Percentiles rank a stretch among this genome's conserved stretches.
Conservation (phyloP, 2,113 vertebrate genomes). For the Alces alces region DNA sequence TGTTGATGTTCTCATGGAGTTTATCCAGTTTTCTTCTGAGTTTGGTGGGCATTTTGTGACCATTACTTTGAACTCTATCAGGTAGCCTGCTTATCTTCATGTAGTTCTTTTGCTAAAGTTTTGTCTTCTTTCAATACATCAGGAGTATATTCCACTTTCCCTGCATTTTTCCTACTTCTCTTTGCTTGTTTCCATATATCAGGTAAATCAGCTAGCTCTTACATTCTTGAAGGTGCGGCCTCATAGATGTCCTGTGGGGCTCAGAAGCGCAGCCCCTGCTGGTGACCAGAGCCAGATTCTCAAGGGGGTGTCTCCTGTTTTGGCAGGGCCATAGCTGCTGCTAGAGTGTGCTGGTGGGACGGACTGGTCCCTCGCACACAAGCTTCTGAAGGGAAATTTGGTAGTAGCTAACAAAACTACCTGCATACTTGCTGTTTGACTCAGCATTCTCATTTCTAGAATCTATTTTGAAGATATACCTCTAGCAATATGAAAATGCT, state of each 20-base stretch:
- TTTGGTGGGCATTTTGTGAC: neutral
- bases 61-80: neutral
- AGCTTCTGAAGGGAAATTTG: neutral
- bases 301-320: neutral
- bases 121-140: neutral
- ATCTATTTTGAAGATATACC: neutral
- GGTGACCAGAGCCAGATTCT: neutral
- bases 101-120: neutral
- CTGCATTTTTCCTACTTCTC: neutral
- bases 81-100: neutral
- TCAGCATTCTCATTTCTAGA: neutral
- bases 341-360: neutral
- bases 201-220: neutral
- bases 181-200: neutral
- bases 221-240: neutral
- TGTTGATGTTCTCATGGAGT: neutral
- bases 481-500: neutral
- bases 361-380: neutral
- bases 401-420: neutral
- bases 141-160: neutral
- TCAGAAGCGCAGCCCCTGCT: neutral
- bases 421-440: neutral
- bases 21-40: neutral
- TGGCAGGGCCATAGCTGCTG: neutral
- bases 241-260: neutral